These are phyloP conservation scores for Heliconius cydno DNA, from an alignment of 2,888 invertebrate species.

Conservation along the genomic window DNA sequence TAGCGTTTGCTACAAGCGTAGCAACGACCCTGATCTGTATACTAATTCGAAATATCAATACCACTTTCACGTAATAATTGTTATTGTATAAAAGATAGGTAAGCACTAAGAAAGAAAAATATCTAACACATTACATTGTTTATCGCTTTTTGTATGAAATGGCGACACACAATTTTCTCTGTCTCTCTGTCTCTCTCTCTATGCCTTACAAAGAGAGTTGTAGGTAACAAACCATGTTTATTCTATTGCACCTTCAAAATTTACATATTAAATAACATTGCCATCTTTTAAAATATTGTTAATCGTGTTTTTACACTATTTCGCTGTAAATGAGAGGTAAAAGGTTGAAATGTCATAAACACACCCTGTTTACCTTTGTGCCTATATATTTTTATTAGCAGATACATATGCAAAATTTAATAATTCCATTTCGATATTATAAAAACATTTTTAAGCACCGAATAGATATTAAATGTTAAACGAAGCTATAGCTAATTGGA, in stretches of 20 bases:
- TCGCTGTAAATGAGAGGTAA: no score
- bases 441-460: conserved; percentile 2
- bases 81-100: background rate
- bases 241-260: no score
- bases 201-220: no score
- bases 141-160: no score
- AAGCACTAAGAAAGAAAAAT: background rate
- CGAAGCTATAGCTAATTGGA: conserved; percentile 21
- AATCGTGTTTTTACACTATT: no score
- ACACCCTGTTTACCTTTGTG: no score
- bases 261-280: no score
- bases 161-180: no score
- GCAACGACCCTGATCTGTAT: conserved; percentile 47
- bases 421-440: background rate
- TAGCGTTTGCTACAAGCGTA: conserved; percentile 67
- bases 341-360: no score
- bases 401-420: background rate
- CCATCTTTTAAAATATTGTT: no score
- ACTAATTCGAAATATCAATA: conserved; percentile 34
- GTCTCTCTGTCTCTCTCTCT: no score
- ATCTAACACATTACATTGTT: background rate
- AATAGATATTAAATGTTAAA: conserved; percentile 6
- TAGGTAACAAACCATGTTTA: no score
- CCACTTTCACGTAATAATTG: conserved; percentile 21
- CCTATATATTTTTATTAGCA: background rate